A percentile compares a stretch with the other conserved stretches of the same genome.
Evolutionary conservation across 2,113 vertebrate genomes (phyloP).

Genomic region (Sturnus vulgaris): DNA sequence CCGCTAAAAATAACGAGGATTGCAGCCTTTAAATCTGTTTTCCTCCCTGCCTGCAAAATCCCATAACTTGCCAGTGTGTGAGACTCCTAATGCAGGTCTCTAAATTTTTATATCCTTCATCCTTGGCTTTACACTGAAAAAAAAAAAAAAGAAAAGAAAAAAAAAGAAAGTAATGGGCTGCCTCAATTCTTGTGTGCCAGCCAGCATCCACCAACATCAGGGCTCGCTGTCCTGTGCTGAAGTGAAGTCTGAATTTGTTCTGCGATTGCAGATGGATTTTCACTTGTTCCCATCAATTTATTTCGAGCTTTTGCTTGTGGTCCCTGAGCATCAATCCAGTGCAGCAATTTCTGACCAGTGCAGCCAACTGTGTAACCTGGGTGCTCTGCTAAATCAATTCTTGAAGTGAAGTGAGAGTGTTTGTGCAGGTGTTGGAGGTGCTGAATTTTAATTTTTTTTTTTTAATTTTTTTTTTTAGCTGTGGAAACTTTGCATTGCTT

Average conservation of each 20-base stretch:
- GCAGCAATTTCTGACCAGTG: neutral
- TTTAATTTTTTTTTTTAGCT: neutral
- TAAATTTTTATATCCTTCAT: conserved; percentile 24
- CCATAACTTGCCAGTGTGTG: neutral
- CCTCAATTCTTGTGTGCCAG: neutral
- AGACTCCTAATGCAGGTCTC: neutral
- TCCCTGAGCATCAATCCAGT: neutral
- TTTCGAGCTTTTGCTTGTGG: neutral
- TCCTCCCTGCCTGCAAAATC: neutral
- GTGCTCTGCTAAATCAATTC: neutral
- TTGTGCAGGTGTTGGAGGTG: neutral
- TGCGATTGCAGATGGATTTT: conserved; percentile 10
- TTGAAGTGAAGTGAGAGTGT: neutral
- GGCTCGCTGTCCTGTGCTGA: neutral
- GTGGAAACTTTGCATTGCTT: neutral
- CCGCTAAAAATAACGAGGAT: conserved; percentile 51
- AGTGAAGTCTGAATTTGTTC: neutral
- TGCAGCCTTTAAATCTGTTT: conserved; percentile 27
- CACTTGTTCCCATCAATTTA: neutral
- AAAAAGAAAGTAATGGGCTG: neutral
- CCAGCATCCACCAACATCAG: neutral
- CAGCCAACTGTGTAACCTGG: neutral
- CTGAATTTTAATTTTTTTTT: neutral
- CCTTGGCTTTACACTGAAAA: neutral
- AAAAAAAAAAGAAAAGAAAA: neutral